Percentiles rank a stretch among this genome's conserved stretches.
Evolutionary conservation across 2,888 invertebrate species (phyloP).

Genomic region (Diabrotica balteata): DNA sequence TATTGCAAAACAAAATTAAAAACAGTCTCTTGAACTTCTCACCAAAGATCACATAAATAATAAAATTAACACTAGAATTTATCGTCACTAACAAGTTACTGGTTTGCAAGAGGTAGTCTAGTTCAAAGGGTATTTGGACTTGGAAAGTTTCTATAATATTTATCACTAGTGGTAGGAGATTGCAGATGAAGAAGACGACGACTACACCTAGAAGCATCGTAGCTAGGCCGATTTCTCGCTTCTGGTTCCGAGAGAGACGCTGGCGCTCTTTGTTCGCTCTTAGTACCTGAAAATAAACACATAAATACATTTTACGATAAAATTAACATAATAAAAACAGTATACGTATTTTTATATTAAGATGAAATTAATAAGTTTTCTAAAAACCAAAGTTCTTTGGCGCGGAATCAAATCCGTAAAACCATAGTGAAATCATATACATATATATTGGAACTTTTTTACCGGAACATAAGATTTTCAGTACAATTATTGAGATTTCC

Average conservation of each 20-base stretch:
- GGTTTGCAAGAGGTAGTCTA: slow-evolving; percentile 72
- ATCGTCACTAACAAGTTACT: slow-evolving; percentile 94
- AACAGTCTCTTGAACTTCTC: slow-evolving; percentile 94
- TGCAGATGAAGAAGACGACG: slow-evolving; percentile 92
- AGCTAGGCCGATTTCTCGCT: slow-evolving; percentile 91
- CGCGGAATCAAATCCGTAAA: too few relatives aligned
- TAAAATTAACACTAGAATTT: slow-evolving; percentile 97
- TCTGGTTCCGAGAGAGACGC: slow-evolving; percentile 86
- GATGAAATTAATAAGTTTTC: too few relatives aligned
- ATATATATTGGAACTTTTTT: too few relatives aligned
- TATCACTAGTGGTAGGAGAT: slow-evolving; percentile 83
- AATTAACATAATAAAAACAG: too few relatives aligned
- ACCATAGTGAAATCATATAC: too few relatives aligned
- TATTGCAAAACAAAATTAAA: slow-evolving; percentile 55
- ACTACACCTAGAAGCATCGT: slow-evolving; percentile 96
- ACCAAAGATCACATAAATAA: slow-evolving; percentile 97
- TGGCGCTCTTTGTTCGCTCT: slow-evolving; percentile 90
- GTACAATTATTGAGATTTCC: too few relatives aligned
- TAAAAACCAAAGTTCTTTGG: too few relatives aligned
- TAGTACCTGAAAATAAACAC: slow-evolving; percentile 69
- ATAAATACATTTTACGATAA: too few relatives aligned
- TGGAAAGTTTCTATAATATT: slow-evolving; percentile 86
- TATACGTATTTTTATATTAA: too few relatives aligned
- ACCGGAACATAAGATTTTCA: too few relatives aligned
- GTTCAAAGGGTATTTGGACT: slow-evolving; percentile 63